Conservation (phyloP, 2,113 vertebrate species). For the Corythaeola cristata region DNA sequence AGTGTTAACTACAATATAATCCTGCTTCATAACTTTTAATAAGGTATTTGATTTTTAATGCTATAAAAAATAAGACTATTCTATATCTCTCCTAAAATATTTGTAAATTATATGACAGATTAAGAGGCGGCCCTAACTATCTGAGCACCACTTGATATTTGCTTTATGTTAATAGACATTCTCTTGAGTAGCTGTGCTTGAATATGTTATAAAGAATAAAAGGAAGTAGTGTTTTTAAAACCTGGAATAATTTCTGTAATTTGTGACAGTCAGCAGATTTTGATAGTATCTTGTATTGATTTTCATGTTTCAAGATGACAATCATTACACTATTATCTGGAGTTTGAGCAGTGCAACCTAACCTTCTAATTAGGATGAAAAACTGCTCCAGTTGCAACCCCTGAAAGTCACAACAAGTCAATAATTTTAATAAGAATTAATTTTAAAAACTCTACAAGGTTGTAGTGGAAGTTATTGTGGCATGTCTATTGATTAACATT, state of each 20-base stretch:
- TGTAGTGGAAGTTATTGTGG: conserved; percentile 87
- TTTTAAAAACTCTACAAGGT: conserved; percentile 87
- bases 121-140: conserved; percentile 11
- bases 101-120: not conserved
- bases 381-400: conserved; percentile 71
- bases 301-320: conserved; percentile 78
- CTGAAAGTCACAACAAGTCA: conserved; percentile 82
- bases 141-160: conserved; percentile 58
- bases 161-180: conserved; percentile 28
- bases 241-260: conserved; percentile 74
- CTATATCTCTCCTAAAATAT: not conserved
- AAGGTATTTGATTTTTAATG: not conserved
- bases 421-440: conserved; percentile 93
- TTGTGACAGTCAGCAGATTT: conserved; percentile 72
- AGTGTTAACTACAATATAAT: not conserved
- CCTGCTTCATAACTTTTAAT: not conserved
- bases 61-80: not conserved
- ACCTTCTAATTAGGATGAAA: conserved; percentile 84
- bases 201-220: conserved; percentile 9
- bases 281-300: conserved; percentile 71
- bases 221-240: conserved; percentile 63
- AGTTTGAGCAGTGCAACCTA: conserved; percentile 73
- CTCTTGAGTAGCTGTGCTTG: conserved; percentile 20
- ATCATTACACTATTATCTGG: conserved; percentile 82
- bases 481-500: conserved; percentile 94